Conservation (phyloP, 2,888 invertebrate species). For the Polietes domitor region DNA sequence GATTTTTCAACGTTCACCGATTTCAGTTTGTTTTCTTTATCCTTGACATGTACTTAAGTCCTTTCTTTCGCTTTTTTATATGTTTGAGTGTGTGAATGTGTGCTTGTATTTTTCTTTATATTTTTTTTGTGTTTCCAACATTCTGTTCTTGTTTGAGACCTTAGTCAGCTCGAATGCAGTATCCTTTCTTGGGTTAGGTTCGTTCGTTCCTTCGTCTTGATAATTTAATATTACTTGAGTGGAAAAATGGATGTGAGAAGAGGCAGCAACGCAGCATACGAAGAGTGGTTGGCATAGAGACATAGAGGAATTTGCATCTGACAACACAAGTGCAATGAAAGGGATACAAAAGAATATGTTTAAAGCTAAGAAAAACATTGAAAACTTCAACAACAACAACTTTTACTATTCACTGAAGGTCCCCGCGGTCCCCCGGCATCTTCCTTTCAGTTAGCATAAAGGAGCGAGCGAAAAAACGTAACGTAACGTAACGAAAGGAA, state of each 20-base stretch:
- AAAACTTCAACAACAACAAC: constrained; percentile 10
- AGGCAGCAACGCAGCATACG: background rate
- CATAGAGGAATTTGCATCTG: constrained; percentile 47
- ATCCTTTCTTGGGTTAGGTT: too few species aligned
- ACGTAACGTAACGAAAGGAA: background rate
- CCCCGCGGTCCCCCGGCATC: background rate
- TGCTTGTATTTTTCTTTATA: background rate
- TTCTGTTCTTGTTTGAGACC: constrained; percentile 26
- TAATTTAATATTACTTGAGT: constrained; percentile 34
- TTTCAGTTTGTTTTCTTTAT: constrained; percentile 17
- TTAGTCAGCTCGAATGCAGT: constrained; percentile 7
- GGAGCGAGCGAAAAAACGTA: background rate
- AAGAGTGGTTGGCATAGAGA: background rate
- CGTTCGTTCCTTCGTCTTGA: constrained; percentile 7
- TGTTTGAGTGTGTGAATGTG: background rate
- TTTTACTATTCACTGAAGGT: background rate
- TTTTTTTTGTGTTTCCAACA: constrained; percentile 19
- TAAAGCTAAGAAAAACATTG: constrained; percentile 3
- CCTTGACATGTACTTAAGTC: constrained; percentile 22
- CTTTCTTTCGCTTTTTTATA: background rate
- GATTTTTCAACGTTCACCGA: background rate
- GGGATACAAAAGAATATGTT: background rate
- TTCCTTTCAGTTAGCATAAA: background rate
- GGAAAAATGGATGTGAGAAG: background rate
- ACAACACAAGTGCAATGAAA: constrained; percentile 31